Evolutionary conservation across 1,140 invertebrate species (phyloP).

Genomic region (Drosophila erecta): DNA sequence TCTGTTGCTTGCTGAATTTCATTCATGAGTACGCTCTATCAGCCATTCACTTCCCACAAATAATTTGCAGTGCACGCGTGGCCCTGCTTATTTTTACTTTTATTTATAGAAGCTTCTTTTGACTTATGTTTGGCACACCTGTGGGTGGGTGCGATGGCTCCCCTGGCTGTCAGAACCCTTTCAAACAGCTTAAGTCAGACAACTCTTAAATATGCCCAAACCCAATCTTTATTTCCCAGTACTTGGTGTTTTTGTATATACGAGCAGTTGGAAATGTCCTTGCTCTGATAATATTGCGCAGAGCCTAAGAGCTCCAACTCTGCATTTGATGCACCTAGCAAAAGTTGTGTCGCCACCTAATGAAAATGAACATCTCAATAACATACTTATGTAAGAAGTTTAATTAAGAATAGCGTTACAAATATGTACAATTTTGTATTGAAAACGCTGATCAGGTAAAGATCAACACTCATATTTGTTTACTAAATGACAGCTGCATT

Average conservation of each 20-base stretch:
- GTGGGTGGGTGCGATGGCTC: no score
- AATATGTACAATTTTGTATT: neutral
- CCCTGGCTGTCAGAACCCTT: neutral
- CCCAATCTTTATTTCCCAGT: neutral
- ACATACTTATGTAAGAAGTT: neutral
- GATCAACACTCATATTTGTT: constrained; percentile 3
- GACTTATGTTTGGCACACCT: neutral
- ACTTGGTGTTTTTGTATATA: no score
- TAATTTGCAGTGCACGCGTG: neutral
- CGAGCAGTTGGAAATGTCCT: no score
- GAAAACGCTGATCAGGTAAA: neutral
- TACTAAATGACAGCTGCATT: constrained; percentile 5
- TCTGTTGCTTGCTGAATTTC: constrained; percentile 30
- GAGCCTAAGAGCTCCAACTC: no score
- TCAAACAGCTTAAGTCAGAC: neutral
- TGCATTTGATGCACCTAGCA: no score
- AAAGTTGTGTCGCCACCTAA: no score
- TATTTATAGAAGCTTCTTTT: constrained; percentile 10
- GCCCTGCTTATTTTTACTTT: neutral
- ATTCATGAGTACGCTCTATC: constrained; percentile 21
- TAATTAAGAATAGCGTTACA: neutral
- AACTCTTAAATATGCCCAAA: neutral
- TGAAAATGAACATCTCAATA: neutral
- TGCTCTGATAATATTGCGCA: no score
- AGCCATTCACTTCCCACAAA: constrained; percentile 5